phyloP scores from a whole-genome alignment of 2,888 invertebrate species.

The Cephus pygmeus region DNA sequence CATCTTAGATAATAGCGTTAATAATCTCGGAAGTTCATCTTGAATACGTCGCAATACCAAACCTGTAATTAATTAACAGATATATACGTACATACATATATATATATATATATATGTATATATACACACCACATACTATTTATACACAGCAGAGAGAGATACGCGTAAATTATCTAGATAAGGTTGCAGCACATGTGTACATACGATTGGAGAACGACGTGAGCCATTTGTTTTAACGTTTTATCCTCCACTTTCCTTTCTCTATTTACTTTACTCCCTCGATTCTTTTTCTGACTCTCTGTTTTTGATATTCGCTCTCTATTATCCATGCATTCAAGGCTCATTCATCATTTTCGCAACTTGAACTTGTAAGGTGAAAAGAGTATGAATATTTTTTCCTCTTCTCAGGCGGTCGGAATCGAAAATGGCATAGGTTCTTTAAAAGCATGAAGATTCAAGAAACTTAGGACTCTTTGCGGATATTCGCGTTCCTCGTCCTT shows the following conservation, averaged over 20 bases:
- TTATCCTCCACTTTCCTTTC: not conserved
- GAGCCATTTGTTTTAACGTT: not conserved
- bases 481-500: not conserved
- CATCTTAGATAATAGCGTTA: not conserved
- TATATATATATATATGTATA: slow-evolving; percentile 14
- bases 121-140: slow-evolving; percentile 16
- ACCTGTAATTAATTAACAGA: not conserved
- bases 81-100: slow-evolving; percentile 13
- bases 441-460: not conserved
- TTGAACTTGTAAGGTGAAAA: not conserved
- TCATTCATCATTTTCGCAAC: not conserved
- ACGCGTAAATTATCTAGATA: not conserved
- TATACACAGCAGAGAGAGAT: not conserved
- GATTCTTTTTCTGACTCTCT: not conserved
- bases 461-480: not conserved
- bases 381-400: not conserved
- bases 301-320: not conserved
- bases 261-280: not conserved
- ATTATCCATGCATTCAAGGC: slow-evolving; percentile 5
- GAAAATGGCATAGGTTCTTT: not conserved
- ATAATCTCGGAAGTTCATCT: not conserved
- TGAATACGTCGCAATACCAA: not conserved
- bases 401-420: not conserved
- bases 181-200: not conserved
- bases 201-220: not conserved